A percentile compares a stretch with the other conserved stretches of the same genome.
Conservation (phyloP, 2,797 vertebrate species). For the Menidia menidia region DNA sequence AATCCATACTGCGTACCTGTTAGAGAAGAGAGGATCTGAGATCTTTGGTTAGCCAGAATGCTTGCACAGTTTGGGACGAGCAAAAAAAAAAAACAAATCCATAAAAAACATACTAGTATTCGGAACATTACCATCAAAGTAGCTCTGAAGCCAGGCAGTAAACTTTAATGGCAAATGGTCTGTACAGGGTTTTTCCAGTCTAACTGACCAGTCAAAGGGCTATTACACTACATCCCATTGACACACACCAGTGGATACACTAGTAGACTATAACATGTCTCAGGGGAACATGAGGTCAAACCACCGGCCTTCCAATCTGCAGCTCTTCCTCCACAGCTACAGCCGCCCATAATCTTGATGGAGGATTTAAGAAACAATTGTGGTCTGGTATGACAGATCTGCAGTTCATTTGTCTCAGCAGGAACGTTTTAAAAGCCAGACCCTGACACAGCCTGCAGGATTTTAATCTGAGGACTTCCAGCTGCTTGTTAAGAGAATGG, state of each 20-base stretch:
- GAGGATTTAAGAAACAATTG: neutral
- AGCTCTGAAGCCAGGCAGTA: neutral
- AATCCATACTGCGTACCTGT: neutral
- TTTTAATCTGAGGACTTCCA: slow-evolving; percentile 1
- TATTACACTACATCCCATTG: too few species aligned
- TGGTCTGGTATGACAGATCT: neutral
- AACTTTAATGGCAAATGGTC: neutral
- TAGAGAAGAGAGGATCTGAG: neutral
- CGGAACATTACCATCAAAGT: neutral
- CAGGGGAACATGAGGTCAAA: too few species aligned
- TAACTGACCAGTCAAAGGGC: too few species aligned
- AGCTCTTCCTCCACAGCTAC: too few species aligned
- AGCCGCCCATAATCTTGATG: too few species aligned
- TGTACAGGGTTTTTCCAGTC: too few species aligned
- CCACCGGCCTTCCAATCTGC: too few species aligned
- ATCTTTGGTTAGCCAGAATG: neutral
- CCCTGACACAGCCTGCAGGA: neutral
- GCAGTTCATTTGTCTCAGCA: neutral
- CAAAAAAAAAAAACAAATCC: neutral
- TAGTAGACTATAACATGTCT: too few species aligned
- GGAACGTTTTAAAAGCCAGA: neutral
- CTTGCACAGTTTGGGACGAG: neutral
- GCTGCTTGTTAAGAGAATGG: neutral
- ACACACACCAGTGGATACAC: too few species aligned
- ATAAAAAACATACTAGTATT: neutral